Percentiles rank a stretch among this genome's conserved stretches.
Evolutionary conservation across 1,140 invertebrate genomes (phyloP).

Genomic region (Tetranychus cinnabarinus): DNA sequence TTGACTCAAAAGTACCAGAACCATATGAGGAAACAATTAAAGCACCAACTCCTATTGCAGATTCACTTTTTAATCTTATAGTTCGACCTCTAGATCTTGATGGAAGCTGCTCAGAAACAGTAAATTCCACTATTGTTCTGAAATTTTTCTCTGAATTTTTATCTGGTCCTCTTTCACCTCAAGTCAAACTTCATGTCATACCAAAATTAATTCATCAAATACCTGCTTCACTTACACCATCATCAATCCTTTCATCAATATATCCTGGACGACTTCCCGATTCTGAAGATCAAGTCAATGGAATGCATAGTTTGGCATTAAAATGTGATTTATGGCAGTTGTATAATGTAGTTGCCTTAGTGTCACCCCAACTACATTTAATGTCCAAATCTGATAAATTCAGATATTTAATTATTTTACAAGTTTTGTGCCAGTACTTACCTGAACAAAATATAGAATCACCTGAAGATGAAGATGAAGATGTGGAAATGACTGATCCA

Average conservation of each 20-base stretch:
- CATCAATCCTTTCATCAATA: neutral
- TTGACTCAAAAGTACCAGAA: constrained; percentile 44
- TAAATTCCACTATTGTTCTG: neutral
- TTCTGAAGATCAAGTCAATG: neutral
- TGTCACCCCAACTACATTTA: neutral
- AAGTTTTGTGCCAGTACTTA: constrained; percentile 23
- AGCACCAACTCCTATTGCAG: constrained; percentile 45
- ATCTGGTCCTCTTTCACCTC: neutral
- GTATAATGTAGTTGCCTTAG: constrained; percentile 1
- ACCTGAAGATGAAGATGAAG: constrained; percentile 19
- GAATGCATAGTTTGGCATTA: neutral
- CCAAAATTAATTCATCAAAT: constrained; percentile 6
- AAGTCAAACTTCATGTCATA: neutral
- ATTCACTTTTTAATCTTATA: constrained; percentile 47
- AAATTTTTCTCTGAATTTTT: constrained; percentile 1
- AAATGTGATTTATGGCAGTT: neutral
- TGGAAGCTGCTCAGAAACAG: neutral
- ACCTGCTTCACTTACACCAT: neutral
- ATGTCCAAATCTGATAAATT: neutral
- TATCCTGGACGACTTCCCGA: neutral
- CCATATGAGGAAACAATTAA: constrained; percentile 37
- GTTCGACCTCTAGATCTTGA: constrained; percentile 34
- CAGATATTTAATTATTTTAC: constrained; percentile 3
- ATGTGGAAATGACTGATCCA: constrained; percentile 11
- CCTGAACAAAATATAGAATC: constrained; percentile 5